Conservation (phyloP, 2,888 invertebrate genomes). For the Agonopterix arenella region DNA sequence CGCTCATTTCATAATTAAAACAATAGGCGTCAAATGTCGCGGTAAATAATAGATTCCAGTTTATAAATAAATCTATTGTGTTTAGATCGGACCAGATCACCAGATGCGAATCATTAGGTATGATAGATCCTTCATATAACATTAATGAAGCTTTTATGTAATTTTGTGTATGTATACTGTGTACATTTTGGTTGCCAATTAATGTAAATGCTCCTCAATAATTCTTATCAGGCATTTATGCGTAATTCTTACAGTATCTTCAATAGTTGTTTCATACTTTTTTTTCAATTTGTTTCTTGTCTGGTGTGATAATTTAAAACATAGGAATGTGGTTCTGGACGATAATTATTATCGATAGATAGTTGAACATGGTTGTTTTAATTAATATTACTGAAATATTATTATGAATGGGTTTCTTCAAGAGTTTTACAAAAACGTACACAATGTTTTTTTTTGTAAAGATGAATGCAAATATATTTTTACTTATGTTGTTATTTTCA, state of each 20-base stretch:
- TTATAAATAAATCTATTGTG: too few relatives aligned
- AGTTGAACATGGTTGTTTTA: too few relatives aligned
- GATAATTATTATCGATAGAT: too few relatives aligned
- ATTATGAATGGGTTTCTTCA: too few relatives aligned
- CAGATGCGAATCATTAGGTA: conserved; percentile 1
- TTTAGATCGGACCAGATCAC: not conserved
- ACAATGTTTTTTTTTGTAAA: not conserved
- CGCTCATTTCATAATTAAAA: not conserved
- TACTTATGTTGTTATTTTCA: conserved; percentile 1
- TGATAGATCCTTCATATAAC: conserved; percentile 1
- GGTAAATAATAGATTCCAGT: not conserved
- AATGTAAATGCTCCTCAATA: conserved; percentile 17
- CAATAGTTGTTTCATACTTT: conserved; percentile 16
- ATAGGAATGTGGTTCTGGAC: not conserved
- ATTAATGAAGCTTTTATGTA: not conserved
- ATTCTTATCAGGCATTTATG: conserved; percentile 45
- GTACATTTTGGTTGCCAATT: conserved; percentile 30
- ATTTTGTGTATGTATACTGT: conserved; percentile 23
- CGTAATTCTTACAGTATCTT: conserved; percentile 12
- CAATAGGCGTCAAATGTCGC: not conserved
- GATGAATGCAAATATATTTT: conserved; percentile 2
- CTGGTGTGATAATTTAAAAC: conserved; percentile 9
- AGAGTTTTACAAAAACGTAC: not conserved
- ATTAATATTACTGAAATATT: too few relatives aligned
- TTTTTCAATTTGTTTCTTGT: conserved; percentile 21